These are phyloP conservation scores for Gavia stellata DNA, from an alignment of 2,113 vertebrate species.

Conservation along the genomic window DNA sequence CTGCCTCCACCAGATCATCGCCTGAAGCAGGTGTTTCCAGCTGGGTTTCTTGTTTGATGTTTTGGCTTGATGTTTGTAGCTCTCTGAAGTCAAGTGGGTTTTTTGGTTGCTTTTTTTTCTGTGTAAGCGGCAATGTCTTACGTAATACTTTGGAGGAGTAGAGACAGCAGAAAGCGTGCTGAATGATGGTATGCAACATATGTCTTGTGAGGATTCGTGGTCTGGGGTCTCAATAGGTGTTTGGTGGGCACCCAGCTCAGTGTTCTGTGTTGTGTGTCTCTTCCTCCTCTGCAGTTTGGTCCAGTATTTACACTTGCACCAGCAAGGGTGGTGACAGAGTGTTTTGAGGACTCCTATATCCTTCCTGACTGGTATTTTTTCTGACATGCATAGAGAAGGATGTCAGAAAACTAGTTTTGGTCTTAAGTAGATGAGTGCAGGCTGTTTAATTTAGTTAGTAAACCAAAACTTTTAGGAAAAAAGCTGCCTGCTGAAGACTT, in stretches of 20 bases:
- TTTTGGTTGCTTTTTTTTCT: not conserved
- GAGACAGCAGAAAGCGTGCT: no score
- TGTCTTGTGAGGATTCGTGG: rapidly evolving
- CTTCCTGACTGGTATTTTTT: not conserved
- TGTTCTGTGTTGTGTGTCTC: no score
- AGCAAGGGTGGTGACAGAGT: no score
- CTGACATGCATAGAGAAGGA: not conserved
- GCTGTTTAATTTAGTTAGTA: not conserved
- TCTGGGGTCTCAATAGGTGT: not conserved
- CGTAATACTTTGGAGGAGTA: rapidly evolving
- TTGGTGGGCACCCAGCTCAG: rapidly evolving
- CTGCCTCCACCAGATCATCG: rapidly evolving
- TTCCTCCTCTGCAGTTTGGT: not conserved
- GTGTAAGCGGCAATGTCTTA: no score
- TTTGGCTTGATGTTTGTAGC: not conserved
- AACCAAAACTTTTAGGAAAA: not conserved
- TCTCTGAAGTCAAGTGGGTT: not conserved
- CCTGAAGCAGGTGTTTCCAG: not conserved
- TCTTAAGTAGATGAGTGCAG: not conserved
- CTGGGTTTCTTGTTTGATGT: rapidly evolving
- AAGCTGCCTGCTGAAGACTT: not conserved
- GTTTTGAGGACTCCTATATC: not conserved
- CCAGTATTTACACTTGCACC: rapidly evolving
- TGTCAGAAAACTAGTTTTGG: not conserved
- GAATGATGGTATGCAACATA: rapidly evolving